Conservation (phyloP, 2,113 vertebrate species). For the Oreochromis spilurus region DNA sequence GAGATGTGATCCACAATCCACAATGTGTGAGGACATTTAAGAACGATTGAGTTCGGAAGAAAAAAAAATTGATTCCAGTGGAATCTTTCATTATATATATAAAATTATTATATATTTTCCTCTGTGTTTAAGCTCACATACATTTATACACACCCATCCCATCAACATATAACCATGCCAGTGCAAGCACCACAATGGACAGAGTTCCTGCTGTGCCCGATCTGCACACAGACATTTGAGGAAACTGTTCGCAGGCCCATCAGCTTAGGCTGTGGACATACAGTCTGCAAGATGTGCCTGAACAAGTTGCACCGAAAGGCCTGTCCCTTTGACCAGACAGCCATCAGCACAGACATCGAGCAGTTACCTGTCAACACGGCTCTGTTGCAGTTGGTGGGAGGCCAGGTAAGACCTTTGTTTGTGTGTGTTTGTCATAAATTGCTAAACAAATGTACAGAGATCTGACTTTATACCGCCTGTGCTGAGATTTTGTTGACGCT, state of each 20-base stretch:
- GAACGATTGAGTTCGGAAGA: slow-evolving; percentile 77
- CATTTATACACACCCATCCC: slow-evolving; percentile 68
- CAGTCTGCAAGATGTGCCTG: slow-evolving; percentile 99
- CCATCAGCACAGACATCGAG: slow-evolving; percentile 97
- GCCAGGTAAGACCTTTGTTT: slow-evolving; percentile 78
- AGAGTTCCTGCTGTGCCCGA: slow-evolving; percentile 97
- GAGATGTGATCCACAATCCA: slow-evolving; percentile 92
- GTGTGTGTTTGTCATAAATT: not conserved
- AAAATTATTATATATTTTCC: slow-evolving; percentile 72
- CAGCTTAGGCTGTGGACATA: slow-evolving; percentile 96
- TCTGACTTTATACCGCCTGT: not conserved
- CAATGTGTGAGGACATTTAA: slow-evolving; percentile 92
- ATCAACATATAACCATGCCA: slow-evolving; percentile 87
- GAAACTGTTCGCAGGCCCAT: slow-evolving; percentile 96
- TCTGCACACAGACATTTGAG: slow-evolving; percentile 98
- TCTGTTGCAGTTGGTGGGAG: slow-evolving; percentile 91
- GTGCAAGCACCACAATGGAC: slow-evolving; percentile 99
- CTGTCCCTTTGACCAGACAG: slow-evolving; percentile 98
- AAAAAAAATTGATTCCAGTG: slow-evolving; percentile 94
- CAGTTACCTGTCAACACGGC: slow-evolving; percentile 96
- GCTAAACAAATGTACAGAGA: not conserved
- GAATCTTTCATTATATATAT: slow-evolving; percentile 86
- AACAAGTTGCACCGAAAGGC: slow-evolving; percentile 99
- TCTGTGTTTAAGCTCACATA: slow-evolving; percentile 73
- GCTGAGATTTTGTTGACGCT: not conserved